A percentile compares a stretch with the other conserved stretches of the same genome.
Evolutionary conservation across 1,140 invertebrate species (phyloP).

Genomic region (Camponotus vicinus): DNA sequence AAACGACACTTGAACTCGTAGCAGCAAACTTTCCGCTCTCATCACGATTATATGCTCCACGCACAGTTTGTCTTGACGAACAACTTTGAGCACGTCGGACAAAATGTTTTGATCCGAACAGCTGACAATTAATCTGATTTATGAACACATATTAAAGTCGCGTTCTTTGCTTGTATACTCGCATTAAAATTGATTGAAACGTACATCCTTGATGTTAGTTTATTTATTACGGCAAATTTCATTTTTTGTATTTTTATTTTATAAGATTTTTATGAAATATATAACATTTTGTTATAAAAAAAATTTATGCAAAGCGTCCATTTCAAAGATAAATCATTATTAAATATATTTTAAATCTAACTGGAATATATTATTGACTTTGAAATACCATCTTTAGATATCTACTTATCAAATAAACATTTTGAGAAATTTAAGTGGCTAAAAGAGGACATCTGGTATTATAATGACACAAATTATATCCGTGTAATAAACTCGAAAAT

Average conservation of each 20-base stretch:
- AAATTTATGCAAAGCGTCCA: not conserved
- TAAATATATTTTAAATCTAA: not conserved
- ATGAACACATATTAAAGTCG: not conserved
- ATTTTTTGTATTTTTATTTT: not conserved
- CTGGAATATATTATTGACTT: not conserved
- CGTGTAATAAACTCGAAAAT: slow-evolving; percentile 43
- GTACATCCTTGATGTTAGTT: too few relatives aligned
- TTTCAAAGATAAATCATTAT: slow-evolving; percentile 1
- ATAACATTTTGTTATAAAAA: not conserved
- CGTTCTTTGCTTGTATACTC: not conserved
- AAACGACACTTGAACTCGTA: slow-evolving; percentile 63
- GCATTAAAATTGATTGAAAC: not conserved
- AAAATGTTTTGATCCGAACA: slow-evolving; percentile 12
- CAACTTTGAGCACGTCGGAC: not conserved
- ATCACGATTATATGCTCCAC: slow-evolving; percentile 7
- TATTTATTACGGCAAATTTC: not conserved
- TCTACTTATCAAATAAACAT: not conserved
- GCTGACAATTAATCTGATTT: slow-evolving; percentile 5
- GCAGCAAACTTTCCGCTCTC: slow-evolving; percentile 28
- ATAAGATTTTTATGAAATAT: not conserved
- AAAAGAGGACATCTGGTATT: not conserved
- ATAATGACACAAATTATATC: not conserved
- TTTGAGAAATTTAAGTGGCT: not conserved
- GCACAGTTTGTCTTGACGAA: not conserved
- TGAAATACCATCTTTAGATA: not conserved